Base-by-base conservation (phyloP, 2,888 invertebrate species). In the Drosophila emarginata region DNA sequence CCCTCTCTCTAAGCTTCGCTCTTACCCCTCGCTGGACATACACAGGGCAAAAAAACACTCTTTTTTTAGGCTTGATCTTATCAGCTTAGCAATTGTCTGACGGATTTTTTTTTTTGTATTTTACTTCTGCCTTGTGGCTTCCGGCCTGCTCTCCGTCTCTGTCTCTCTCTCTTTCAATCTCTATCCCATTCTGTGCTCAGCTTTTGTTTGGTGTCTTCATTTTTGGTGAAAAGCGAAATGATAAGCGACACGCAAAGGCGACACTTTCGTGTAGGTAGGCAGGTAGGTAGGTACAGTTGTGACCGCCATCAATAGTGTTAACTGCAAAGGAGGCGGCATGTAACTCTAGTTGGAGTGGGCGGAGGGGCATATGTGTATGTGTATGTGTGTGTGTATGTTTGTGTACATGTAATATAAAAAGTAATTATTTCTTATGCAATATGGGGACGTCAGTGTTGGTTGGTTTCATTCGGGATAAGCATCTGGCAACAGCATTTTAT, bases 341-440 rank as follows among this genome's bases (percentile, higher is more conserved):
- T 36, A 36, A 36, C 36, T 36, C 15, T 45, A 45, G n/a, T 15
- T 45, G 9, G 15, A 28, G 40, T 37, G 4, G 12, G n/a, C 2
- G 2, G 3, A 2, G 28, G 63, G 37, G 18, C 64, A 9, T 63
- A 71, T 66, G 80, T 76, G 4, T 6, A 2, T 26, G 63, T 45
- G 18, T 65, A 6, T 63, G 71, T 66, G 80, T 76, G 87, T 79
- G 87, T 87, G 79, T 84, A 85, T 78, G 87, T 87, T 78, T 84
- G 85, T 78, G 84, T 87, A 77, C 79, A 82, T 83, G 82, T 87
- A 87, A 83, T 84, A 83, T 79, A 84, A 84, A 87, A 83, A 67
- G 87, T 83, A 81, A 87, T 84, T 83, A 83, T 87, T 83, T 79
- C 82, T 84, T 81, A 81, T 83, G 85, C 85, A 82, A 84, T 81